Evolutionary conservation across 2,113 vertebrate species (phyloP), one percentile per base, ranked within the genome.

Genomic region (Tenrec ecaudatus): DNA sequence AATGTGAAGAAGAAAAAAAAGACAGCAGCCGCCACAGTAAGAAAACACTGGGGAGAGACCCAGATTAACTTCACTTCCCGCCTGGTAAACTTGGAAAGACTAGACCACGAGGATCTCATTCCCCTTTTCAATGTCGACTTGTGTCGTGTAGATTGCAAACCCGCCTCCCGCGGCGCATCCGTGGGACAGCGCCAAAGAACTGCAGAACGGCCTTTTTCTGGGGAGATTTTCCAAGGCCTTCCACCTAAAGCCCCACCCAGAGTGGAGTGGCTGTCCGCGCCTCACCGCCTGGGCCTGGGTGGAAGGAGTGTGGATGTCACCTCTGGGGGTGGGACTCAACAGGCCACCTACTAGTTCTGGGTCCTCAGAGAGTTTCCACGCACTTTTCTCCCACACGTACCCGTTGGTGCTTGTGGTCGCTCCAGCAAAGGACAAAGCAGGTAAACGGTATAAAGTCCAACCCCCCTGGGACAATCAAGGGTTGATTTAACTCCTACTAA

Each of bases 1-100:
- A 91, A 95, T 78, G 64, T 20, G 60, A 86, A 43, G n/a, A 95
- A 76, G 86, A 92, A 84, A 96, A 85, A 68, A 79, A 93, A 89
- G 40, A 68, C 33, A 86, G 57, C 66, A 80, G 15, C 58, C 25
- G 64, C 3, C 60, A 19, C 62, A 79, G 66, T 40, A 36, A 57
- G 73, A 75, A 95, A 89, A 73, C 78, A 53, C 0, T 9, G 62
- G 27, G 16, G 43, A 77, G 78, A 78, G 78, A 91, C 60, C 78
- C 90, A 68, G 43, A 71, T 43, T 66, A 66, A 60, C 38, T 36
- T 68, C 17, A 17, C 75, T 89, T 88, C 58, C 73, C 25, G 40
- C 78, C 68, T 47, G 2, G 25, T 57, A 76, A 73, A 57, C 60
- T 73, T 78, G 60, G 78, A 95, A 66, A 84, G 60, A 88, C 33